Evolutionary conservation across 2,888 invertebrate genomes (phyloP), one percentile per base, ranked within the genome.

Genomic region (Epinotia brunnichana): DNA sequence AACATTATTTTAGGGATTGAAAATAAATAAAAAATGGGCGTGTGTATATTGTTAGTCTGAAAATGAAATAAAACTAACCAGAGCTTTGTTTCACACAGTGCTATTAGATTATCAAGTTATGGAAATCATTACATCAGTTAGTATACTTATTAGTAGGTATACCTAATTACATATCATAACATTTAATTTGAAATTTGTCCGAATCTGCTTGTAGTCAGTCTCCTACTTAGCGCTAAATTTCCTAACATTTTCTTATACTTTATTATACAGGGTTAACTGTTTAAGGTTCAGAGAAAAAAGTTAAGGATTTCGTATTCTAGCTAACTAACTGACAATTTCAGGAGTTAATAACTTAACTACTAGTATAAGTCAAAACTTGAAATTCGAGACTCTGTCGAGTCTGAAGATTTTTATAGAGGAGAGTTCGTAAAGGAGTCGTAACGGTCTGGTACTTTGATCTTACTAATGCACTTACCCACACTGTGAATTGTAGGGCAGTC

Each of bases 321-420:
- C 4, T 15, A 48, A 29, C 9, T 24, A 39, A 64, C 39, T 15
- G 15, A 54, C 35, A 54, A n/a, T 64, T 54, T 24, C 54, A 13
- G n/a, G 11, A 57, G 56, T 21, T 66, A 19, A 57, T 3, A 11
- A 15, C 24, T 21, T 4, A 56, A 24, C 21, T 24, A 24, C 2
- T n/a, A n/a, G 15, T 11, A 19, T 7, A n/a, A 29, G 24, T 57
- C 29, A 15, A 51, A 69, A 60, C 51, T 60, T 59, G 10, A 17
- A 21, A 35, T 60, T 48, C 17, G 39, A 10, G 13, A n/a, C n/a
- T 19, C 56, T 19, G 29, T 5, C 51, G 15, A 3, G 24, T 9
- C 29, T 56, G 62, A 70, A 56, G 62, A 62, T 17, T 70, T 69
- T 62, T 62, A 62, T 56, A 48, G 54, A 41, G 17, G 56, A 48